These are phyloP conservation scores for Pachycephus smyrnensis DNA, from an alignment of 2,888 invertebrate genomes.

Conservation along the genomic window DNA sequence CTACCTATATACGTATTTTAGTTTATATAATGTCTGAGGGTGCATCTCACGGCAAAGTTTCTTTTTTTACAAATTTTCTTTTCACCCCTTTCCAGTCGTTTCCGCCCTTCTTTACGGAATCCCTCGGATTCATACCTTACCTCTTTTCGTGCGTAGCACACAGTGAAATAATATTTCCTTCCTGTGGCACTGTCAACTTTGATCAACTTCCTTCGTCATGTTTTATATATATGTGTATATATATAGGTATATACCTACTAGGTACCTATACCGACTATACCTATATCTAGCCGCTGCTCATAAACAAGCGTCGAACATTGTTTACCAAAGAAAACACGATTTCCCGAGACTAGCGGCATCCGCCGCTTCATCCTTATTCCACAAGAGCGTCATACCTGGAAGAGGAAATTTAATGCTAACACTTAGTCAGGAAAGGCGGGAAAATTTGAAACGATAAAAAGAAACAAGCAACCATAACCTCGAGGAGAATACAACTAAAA, in stretches of 20 bases:
- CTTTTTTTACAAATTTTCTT: too few species aligned
- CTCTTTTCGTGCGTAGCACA: conserved; percentile 22
- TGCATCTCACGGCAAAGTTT: too few species aligned
- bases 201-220: background rate
- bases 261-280: background rate
- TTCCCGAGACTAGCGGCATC: conserved; percentile 16
- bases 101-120: too few species aligned
- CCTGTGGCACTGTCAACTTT: too few species aligned
- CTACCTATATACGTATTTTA: too few species aligned
- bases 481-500: too few species aligned
- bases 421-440: background rate
- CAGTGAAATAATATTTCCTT: conserved; percentile 38
- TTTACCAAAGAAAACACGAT: conserved; percentile 32
- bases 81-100: too few species aligned
- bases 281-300: conserved; percentile 14
- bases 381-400: background rate
- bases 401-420: background rate
- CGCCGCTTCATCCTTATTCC: background rate
- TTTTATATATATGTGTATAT: background rate
- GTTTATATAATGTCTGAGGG: too few species aligned
- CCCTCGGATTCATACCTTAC: conserved; percentile 7
- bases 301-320: conserved; percentile 33
- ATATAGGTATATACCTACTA: background rate
- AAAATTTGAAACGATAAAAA: too few species aligned
- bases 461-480: too few species aligned